Base-by-base conservation (phyloP, 2,797 vertebrate species). In the Tenualosa ilisha region DNA sequence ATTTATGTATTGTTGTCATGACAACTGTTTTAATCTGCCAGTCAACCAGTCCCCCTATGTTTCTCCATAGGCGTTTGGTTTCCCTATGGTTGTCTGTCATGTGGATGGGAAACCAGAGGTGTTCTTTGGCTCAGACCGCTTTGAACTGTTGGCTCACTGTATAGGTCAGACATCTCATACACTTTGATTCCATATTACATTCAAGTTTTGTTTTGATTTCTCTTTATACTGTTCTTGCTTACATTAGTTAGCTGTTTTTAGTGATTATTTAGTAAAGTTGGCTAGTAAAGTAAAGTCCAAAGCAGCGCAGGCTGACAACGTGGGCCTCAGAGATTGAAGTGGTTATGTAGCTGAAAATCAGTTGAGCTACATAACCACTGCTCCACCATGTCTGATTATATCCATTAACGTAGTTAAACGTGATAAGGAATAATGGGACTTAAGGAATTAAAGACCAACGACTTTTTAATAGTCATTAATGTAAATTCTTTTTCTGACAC, bases 91-190 rank as follows among this genome's bases (percentile, higher is more conserved):
- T 0, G 95, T 98, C 89, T 96, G 94, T 84, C 97, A 98, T 8
- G 22, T 96, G 22, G 84, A 96, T 3, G 95, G 94, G 22, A 86
- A 96, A 84, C 89, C 94, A 6, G 93, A 97, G 84, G 88, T 95
- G 88, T 95, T 97, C 86, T 99, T 98, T 90, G 98, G 98, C 82
- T 98, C 96, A 0, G 98, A 99, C 93, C 94, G 97, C 85, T 95
- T 98, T 91, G 98, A 98, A 91, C 87, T 99, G 85, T 94, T 99
- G 89, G 96, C 97, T 2, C 86, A 93, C 12, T 65, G 95, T 83
- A 95, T 99, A 49, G 98, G 98, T 99, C 91, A 97, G 96, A 93
- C 86, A 54, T 46, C 37, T 22, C 68, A 26, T 72, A 37, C 2
- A 68, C 8, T 31, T 68, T 31, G 3, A 68, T 26, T 68, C 26